Percentiles rank a stretch among this genome's conserved stretches.
Evolutionary conservation across 2,113 vertebrate species (phyloP).

Genomic region (Cinclus cinclus): DNA sequence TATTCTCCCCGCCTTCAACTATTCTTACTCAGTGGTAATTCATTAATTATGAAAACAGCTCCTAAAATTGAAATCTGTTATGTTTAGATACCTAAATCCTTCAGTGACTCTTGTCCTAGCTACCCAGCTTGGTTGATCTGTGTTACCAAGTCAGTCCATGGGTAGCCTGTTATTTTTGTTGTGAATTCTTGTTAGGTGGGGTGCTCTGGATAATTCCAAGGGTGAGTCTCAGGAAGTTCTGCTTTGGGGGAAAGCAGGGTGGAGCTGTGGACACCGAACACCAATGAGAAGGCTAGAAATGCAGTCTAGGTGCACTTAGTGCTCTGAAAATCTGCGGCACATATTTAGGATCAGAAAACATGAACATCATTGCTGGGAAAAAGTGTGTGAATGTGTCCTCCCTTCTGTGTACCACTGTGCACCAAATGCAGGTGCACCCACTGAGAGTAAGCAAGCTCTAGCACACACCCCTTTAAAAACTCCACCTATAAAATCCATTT

Average conservation of each 20-base stretch:
- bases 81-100: neutral
- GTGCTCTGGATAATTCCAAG: neutral
- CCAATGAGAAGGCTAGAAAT: fast-evolving
- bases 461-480: neutral
- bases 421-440: neutral
- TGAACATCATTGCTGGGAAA: neutral
- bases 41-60: neutral
- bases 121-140: neutral
- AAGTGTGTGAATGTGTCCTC: neutral
- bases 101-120: neutral
- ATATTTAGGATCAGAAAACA: neutral
- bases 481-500: neutral
- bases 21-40: neutral
- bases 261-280: fast-evolving
- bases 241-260: neutral
- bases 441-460: neutral
- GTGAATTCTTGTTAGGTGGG: neutral
- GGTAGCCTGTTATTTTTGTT: neutral
- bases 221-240: neutral
- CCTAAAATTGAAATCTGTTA: neutral
- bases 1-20: neutral
- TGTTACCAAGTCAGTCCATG: fast-evolving
- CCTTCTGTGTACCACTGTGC: neutral
- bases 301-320: neutral
- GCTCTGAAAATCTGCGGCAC: neutral